These are phyloP conservation scores for Premnoplex brunnescens DNA, from an alignment of 2,797 vertebrate genomes.

Conservation along the genomic window DNA sequence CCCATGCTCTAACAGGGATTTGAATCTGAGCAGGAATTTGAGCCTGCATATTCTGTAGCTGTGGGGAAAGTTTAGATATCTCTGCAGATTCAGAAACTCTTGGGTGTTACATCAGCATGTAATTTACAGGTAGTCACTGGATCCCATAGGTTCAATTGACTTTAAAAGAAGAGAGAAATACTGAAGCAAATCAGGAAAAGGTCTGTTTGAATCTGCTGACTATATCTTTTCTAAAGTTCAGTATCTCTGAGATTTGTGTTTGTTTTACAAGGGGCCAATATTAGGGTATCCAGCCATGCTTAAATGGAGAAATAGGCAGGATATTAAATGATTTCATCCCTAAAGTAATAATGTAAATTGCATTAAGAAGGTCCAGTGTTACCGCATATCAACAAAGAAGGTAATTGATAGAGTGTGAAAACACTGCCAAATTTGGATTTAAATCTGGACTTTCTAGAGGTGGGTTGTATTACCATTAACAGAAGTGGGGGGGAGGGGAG, in stretches of 20 bases:
- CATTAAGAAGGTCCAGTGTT: neutral
- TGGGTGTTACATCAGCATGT: neutral
- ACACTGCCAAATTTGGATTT: neutral
- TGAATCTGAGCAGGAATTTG: conserved; percentile 4
- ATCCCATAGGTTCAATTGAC: neutral
- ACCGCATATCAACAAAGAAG: neutral
- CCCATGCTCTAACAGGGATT: neutral
- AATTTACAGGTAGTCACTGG: neutral
- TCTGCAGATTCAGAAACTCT: neutral
- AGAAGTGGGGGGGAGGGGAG: rapidly evolving
- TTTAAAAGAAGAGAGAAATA: neutral
- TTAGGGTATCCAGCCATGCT: neutral
- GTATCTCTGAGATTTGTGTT: neutral
- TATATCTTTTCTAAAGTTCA: neutral
- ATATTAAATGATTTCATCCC: neutral
- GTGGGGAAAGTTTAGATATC: neutral
- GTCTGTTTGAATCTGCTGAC: neutral
- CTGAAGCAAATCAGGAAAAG: neutral
- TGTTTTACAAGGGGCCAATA: neutral
- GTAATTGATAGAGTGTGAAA: neutral
- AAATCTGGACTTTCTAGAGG: neutral
- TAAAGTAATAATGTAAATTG: neutral
- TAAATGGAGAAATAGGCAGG: neutral
- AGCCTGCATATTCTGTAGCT: neutral
- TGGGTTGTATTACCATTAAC: rapidly evolving